Conservation (phyloP, 2,797 vertebrate genomes). For the Halcyon chelicuti region DNA sequence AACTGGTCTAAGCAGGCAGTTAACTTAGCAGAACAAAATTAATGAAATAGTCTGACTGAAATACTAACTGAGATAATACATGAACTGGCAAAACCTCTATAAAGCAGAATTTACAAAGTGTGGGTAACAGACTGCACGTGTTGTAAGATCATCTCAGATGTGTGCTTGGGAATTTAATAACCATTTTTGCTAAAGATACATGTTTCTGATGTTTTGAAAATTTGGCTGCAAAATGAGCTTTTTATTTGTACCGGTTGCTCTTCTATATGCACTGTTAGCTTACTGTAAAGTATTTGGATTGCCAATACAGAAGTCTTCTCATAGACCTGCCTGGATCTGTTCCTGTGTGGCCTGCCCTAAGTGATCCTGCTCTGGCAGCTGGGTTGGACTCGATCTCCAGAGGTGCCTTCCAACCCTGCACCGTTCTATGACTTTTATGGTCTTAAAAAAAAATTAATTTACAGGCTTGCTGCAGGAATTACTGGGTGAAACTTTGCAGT, state of each 20-base stretch:
- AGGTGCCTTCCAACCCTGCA: too few species aligned
- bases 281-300: neutral
- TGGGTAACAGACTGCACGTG: neutral
- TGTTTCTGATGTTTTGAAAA: neutral
- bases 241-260: neutral
- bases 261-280: neutral
- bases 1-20: neutral
- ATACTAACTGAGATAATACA: neutral
- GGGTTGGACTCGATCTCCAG: too few species aligned
- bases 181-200: neutral
- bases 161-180: neutral
- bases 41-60: neutral
- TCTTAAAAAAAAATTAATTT: neutral
- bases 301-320: neutral
- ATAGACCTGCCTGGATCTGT: neutral
- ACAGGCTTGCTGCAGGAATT: neutral
- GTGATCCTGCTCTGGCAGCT: too few species aligned
- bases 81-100: neutral
- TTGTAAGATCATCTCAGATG: neutral
- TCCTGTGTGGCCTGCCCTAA: too few species aligned
- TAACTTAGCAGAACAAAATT: neutral
- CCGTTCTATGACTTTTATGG: too few species aligned
- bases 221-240: neutral
- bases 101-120: neutral
- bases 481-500: neutral